Evolutionary conservation across 1,140 invertebrate genomes (phyloP), one percentile per base, ranked within the genome.

Genomic region (Heliothis virescens): DNA sequence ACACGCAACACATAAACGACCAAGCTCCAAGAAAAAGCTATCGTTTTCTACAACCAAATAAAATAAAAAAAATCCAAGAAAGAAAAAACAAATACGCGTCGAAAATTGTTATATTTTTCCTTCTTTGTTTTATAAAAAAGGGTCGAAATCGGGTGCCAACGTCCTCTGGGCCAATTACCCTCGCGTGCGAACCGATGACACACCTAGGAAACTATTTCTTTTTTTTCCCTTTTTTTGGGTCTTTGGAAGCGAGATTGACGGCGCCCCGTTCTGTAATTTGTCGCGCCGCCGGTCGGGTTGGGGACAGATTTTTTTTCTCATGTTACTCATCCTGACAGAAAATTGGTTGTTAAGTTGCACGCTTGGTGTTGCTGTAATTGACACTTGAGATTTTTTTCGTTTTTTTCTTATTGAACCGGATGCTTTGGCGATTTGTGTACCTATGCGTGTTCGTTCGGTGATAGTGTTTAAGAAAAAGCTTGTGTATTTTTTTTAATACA

Each of bases 241-340:
- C 57, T 65, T 55, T 50, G 15, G 65, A 81, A 72, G 63, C 79
- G 83, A 83, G 81, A 86, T 85, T 83, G 79, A 29, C 80, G 87
- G 86, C 87, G 86, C 86, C 87, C 80, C 60, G 80, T 80, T 55
- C 80, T 87, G 75, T 89, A 91, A 91, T 92, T 91, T 91, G 89
- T 92, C 86, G 74, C 84, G 65, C 65, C 79, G 82, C 73, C 79
- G 83, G 79, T 65, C 80, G 34, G 62, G 3, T 74, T 59, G 79
- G 76, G 67, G 78, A 63, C 69, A 74, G 55, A 9, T 72, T 55
- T 82, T 81, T 78, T 82, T 79, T 82, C 34, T 71, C 52, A 63
- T 26, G 72, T 74, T 63, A 76, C 69, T 79, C 75, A 63, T 71
- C 52, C 71, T 82, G 76, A 79, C 80, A 82, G 29, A 50, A 82